Evolutionary conservation across 53 echinoderm and acorn worm genomes (phyloP), one percentile per base, ranked within the genome.

Genomic region (Crossaster papposus): DNA sequence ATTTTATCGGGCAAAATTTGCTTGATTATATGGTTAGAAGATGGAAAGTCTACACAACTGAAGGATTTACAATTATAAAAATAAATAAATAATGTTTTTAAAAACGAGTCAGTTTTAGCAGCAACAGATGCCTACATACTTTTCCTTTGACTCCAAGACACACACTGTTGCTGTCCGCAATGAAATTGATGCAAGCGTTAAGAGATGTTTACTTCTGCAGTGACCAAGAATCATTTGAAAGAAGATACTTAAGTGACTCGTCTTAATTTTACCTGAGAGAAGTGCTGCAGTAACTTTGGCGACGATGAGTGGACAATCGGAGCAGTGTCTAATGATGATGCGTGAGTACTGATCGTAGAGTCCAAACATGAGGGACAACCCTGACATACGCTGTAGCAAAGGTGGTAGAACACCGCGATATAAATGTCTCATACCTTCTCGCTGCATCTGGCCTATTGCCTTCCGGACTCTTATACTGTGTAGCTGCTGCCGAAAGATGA

Each of bases 351-450:
- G 95, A 72, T 99, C 99, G 36, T 99, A 99, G 28, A 96, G 92
- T 54, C 99, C 99, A 89, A 99, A 99, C 99, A 99, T 99, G 74
- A 99, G 70, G 0, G 99, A 94, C 23, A 96, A 85, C 0, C 94
- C 89, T 20, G 93, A 90, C 18, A 96, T 99, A 77, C 95, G 96
- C 75, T 96, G 96, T 23, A 96, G 37, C n/a, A 99, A 85, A 28
- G 99, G 99, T 6, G 99, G 99, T 34, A 99, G 90, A 34, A 99
- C 93, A 14, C 99, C 99, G 36, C 96, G 91, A 70, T 95, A 99
- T 64, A 99, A 70, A 36, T 93, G 92, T 31, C 79, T 71, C 11
- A 91, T 33, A 0, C 99, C 99, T 83, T 98, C 99, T 31, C 73
- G 85, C 33, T 83, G 88, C 78, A 98, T 54, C 83, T 98, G 99